A percentile compares a stretch with the other conserved stretches of the same genome.
These are phyloP conservation scores for Sciurus niger DNA, from an alignment of 2,113 vertebrate species.

Conservation along the genomic window DNA sequence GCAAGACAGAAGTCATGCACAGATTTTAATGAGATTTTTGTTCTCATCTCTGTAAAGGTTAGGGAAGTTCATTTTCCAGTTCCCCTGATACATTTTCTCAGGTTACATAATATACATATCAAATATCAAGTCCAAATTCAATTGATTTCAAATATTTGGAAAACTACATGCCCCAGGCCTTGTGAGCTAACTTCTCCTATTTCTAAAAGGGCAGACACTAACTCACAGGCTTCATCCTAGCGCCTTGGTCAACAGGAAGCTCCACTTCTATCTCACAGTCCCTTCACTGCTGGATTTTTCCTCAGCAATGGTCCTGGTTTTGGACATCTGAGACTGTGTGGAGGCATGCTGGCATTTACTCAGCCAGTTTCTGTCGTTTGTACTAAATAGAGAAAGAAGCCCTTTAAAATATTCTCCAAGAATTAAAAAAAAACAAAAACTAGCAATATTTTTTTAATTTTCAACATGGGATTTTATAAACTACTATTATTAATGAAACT, in stretches of 20 bases:
- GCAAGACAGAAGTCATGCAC: not conserved
- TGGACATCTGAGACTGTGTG: not conserved
- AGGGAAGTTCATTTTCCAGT: not conserved
- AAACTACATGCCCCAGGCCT: not conserved
- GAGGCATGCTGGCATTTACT: not conserved
- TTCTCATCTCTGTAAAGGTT: not conserved
- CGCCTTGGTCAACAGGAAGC: not conserved
- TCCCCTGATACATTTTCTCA: not conserved
- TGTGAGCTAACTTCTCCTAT: not conserved
- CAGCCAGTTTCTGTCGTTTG: not conserved
- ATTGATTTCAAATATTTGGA: conserved; percentile 29
- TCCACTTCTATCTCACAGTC: too few relatives aligned
- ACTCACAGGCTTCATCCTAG: not conserved
- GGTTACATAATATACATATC: not conserved
- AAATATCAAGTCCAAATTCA: conserved; percentile 25
- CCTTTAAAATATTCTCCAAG: conserved; percentile 29
- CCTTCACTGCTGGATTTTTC: not conserved
- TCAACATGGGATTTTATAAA: not conserved
- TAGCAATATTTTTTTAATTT: conserved; percentile 10
- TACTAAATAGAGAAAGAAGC: not conserved
- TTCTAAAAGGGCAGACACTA: not conserved
- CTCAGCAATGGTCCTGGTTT: not conserved
- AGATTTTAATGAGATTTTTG: not conserved
- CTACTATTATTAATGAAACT: not conserved
- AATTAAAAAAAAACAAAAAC: not conserved